Conservation (phyloP, 1,140 invertebrate species). For the Neodiprion lecontei region DNA sequence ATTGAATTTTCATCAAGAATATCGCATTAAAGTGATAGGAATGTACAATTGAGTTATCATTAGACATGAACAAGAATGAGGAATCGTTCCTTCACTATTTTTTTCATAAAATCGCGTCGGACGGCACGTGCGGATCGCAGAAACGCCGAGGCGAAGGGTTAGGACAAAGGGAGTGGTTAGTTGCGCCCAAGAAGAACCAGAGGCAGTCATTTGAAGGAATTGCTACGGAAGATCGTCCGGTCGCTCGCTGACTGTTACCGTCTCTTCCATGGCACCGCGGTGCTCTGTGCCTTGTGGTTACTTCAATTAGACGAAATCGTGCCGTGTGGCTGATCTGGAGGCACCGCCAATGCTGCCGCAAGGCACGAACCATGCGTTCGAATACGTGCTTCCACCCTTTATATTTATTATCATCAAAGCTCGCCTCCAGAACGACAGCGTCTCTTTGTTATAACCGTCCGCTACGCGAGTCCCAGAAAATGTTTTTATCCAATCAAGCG, state of each 20-base stretch:
- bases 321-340: constrained; percentile 35
- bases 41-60: not conserved
- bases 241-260: constrained; percentile 13
- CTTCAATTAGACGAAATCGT: constrained; percentile 59
- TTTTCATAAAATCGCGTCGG: not conserved
- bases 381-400: constrained; percentile 1
- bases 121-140: constrained; percentile 50
- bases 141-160: constrained; percentile 39
- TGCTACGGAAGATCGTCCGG: constrained; percentile 21
- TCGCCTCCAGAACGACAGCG: not conserved
- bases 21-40: not conserved
- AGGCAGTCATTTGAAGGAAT: constrained; percentile 56
- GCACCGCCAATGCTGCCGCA: constrained; percentile 13
- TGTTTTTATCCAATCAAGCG: too few relatives aligned
- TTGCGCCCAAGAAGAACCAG: constrained; percentile 37
- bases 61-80: not conserved
- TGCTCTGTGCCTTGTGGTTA: constrained; percentile 56
- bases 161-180: constrained; percentile 27
- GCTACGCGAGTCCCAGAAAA: too few relatives aligned
- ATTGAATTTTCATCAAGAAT: too few relatives aligned
- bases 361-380: not conserved
- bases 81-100: not conserved
- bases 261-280: constrained; percentile 22
- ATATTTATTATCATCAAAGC: not conserved
- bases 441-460: not conserved